A percentile compares a stretch with the other conserved stretches of the same genome.
These are phyloP conservation scores for Podarcis cretensis DNA, from an alignment of 2,113 vertebrate species.

Conservation along the genomic window DNA sequence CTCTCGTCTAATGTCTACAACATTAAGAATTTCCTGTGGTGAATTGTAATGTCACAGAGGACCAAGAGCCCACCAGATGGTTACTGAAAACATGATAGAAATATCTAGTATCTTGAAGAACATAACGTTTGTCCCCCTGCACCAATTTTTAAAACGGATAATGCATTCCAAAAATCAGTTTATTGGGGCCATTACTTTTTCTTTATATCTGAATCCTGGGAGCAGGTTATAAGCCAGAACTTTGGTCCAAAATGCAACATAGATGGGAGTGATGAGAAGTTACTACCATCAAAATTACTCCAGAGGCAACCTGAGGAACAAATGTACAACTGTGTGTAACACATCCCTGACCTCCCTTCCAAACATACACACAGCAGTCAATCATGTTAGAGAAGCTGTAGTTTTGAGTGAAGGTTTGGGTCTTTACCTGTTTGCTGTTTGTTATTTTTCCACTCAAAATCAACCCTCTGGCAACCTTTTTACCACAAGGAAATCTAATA, in stretches of 20 bases:
- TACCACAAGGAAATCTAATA: too few relatives aligned
- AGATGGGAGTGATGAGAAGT: accelerated
- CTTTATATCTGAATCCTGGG: not conserved
- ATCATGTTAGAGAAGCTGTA: not conserved
- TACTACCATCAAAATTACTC: not conserved
- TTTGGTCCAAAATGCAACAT: not conserved
- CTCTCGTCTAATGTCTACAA: constrained; percentile 24
- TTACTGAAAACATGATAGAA: not conserved
- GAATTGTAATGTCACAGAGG: not conserved
- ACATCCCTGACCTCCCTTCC: not conserved
- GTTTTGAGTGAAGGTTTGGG: not conserved
- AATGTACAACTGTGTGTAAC: not conserved
- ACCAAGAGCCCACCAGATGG: not conserved
- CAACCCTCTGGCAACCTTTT: too few relatives aligned
- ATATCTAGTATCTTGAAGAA: not conserved
- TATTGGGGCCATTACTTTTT: not conserved
- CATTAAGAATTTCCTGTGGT: not conserved
- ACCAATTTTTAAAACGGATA: not conserved
- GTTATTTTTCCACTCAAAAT: too few relatives aligned
- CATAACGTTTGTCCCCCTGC: not conserved
- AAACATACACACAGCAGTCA: not conserved
- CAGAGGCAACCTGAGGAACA: not conserved
- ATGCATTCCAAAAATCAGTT: not conserved
- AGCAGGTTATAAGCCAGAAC: not conserved
- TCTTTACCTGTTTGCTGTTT: too few relatives aligned